Evolutionary conservation across 2,113 vertebrate species (phyloP).

Genomic region (Coptodon rendalli): DNA sequence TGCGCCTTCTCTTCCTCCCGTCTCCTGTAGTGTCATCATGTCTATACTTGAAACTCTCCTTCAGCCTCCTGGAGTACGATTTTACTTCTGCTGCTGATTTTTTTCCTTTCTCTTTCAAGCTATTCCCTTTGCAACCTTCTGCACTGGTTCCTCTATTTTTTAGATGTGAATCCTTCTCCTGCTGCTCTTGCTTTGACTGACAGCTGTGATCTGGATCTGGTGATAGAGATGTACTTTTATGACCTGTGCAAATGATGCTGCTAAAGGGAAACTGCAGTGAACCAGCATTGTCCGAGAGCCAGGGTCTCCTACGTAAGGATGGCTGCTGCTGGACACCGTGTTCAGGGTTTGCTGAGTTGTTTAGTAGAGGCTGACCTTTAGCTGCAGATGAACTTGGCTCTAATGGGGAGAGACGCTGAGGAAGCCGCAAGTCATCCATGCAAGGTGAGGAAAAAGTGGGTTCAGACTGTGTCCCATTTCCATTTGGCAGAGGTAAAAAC

Average conservation of each 20-base stretch:
- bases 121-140: background rate
- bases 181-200: background rate
- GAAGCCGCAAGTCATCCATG: slow-evolving; percentile 43
- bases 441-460: background rate
- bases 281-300: slow-evolving; percentile 7
- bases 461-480: background rate
- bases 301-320: background rate
- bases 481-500: background rate
- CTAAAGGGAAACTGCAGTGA: slow-evolving; percentile 21
- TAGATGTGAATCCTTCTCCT: background rate
- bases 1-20: background rate
- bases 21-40: background rate
- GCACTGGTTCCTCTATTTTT: background rate
- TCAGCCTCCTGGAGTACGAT: background rate
- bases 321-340: background rate
- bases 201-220: background rate
- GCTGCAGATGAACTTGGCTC: background rate
- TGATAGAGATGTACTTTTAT: background rate
- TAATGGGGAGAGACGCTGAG: slow-evolving; percentile 59
- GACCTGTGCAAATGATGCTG: background rate
- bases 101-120: background rate
- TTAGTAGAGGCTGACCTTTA: background rate
- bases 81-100: background rate
- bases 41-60: background rate
- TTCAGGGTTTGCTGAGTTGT: background rate